Evolutionary conservation across 2,113 vertebrate species (phyloP).

Genomic region (Poeciliopsis turrubarensis): DNA sequence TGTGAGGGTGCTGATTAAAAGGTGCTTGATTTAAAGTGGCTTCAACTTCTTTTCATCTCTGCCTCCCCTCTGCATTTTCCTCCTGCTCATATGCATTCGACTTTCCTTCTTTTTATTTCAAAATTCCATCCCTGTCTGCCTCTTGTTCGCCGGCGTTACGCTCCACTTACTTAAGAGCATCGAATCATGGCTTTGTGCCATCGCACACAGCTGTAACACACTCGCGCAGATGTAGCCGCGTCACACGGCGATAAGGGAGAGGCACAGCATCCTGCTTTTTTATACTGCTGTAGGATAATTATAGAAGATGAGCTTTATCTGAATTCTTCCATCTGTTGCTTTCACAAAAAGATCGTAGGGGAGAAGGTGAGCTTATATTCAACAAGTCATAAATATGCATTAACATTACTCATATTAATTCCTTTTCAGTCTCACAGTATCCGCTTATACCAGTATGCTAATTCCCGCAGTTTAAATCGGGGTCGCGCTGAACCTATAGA

Average conservation of each 20-base stretch:
- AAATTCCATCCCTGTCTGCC: slow-evolving; percentile 4
- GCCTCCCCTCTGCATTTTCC: slow-evolving; percentile 28
- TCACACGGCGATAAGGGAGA: slow-evolving; percentile 2
- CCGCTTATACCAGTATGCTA: not conserved
- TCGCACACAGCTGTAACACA: slow-evolving; percentile 15
- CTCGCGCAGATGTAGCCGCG: slow-evolving; percentile 4
- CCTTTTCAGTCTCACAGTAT: not conserved
- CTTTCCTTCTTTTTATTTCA: not conserved
- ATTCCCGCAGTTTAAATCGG: not conserved
- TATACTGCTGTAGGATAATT: slow-evolving; percentile 30
- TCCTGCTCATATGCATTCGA: slow-evolving; percentile 6
- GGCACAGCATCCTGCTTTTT: slow-evolving; percentile 1
- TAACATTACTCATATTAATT: not conserved
- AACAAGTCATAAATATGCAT: slow-evolving; percentile 1
- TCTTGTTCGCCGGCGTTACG: slow-evolving; percentile 9
- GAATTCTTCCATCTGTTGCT: slow-evolving; percentile 36
- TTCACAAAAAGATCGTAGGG: slow-evolving; percentile 5
- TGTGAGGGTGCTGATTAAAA: slow-evolving; percentile 60
- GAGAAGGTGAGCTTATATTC: slow-evolving; percentile 5
- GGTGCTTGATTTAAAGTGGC: slow-evolving; percentile 65
- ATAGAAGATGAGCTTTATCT: slow-evolving; percentile 3
- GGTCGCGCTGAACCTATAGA: not conserved
- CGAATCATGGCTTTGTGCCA: slow-evolving; percentile 25
- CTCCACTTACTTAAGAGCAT: slow-evolving; percentile 52
- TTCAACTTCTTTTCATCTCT: slow-evolving; percentile 22